These are phyloP conservation scores for Hipparchia semele DNA, from an alignment of 2,888 invertebrate species.

Conservation along the genomic window DNA sequence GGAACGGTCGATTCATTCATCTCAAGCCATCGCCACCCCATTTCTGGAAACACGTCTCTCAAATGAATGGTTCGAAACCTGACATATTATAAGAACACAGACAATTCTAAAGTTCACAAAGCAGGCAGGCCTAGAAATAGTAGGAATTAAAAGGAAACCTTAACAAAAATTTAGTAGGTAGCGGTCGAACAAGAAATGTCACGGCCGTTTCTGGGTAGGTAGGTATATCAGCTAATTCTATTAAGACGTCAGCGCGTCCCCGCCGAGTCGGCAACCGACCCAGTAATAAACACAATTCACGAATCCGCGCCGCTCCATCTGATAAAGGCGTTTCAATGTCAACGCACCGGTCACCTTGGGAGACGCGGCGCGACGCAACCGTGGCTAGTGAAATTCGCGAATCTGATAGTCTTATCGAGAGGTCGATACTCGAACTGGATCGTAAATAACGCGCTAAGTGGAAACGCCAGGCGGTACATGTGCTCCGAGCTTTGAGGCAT, in stretches of 20 bases:
- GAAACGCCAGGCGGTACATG: slow-evolving; percentile 18
- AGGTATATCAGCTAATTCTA: slow-evolving; percentile 24
- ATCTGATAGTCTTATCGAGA: slow-evolving; percentile 53
- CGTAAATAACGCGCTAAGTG: slow-evolving; percentile 33
- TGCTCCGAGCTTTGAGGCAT: slow-evolving; percentile 4
- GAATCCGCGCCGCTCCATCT: slow-evolving; percentile 54
- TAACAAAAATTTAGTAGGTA: slow-evolving; percentile 1
- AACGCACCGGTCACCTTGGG: slow-evolving; percentile 79
- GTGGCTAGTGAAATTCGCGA: slow-evolving; percentile 63
- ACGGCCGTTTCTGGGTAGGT: slow-evolving; percentile 20
- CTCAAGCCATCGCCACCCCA: no score
- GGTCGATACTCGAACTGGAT: slow-evolving; percentile 36
- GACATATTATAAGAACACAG: background rate
- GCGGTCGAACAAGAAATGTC: slow-evolving; percentile 12
- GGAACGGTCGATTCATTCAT: no score
- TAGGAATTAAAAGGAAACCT: background rate
- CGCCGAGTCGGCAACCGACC: slow-evolving; percentile 45
- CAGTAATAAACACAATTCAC: slow-evolving; percentile 59
- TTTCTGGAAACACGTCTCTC: no score
- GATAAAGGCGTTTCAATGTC: slow-evolving; percentile 78
- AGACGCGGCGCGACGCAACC: slow-evolving; percentile 53
- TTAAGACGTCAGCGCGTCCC: slow-evolving; percentile 31
- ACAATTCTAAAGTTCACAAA: background rate
- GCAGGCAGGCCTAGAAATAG: slow-evolving; percentile 3
- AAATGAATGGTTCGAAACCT: background rate